Evolutionary conservation across 2,797 vertebrate genomes (phyloP).

Genomic region (Sandelia bainsii): DNA sequence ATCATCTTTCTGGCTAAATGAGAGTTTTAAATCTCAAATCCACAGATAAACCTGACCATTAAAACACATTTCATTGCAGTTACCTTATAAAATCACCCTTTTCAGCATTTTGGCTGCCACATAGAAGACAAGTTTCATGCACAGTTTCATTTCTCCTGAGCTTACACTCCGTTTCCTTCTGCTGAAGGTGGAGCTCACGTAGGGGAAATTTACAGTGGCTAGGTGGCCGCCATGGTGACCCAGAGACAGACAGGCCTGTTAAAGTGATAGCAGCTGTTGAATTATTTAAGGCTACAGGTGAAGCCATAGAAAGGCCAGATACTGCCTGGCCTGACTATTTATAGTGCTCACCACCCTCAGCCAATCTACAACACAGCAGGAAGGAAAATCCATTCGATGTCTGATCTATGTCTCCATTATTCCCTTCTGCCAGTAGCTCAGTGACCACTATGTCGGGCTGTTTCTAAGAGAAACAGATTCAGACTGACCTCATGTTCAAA

Average conservation of each 20-base stretch:
- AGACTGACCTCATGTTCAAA: conserved; percentile 3
- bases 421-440: neutral
- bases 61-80: neutral
- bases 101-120: neutral
- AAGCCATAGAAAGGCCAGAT: conserved; percentile 48
- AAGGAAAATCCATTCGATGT: conserved; percentile 29
- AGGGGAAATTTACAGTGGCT: conserved; percentile 22
- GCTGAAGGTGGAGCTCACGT: conserved; percentile 10
- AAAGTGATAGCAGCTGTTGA: conserved; percentile 68
- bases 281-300: conserved; percentile 72
- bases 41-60: neutral
- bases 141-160: conserved; percentile 2
- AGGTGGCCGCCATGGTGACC: conserved; percentile 51
- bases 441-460: neutral
- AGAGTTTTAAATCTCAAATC: conserved; percentile 10
- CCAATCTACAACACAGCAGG: conserved; percentile 35
- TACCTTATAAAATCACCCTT: neutral
- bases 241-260: conserved; percentile 51
- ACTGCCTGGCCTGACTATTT: conserved; percentile 31
- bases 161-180: neutral
- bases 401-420: conserved; percentile 32
- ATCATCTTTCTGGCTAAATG: conserved; percentile 43
- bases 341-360: conserved; percentile 15
- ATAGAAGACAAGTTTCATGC: neutral
- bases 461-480: conserved; percentile 10